Evolutionary conservation across 2,797 vertebrate species (phyloP).

Genomic region (Manis pentadactyla): DNA sequence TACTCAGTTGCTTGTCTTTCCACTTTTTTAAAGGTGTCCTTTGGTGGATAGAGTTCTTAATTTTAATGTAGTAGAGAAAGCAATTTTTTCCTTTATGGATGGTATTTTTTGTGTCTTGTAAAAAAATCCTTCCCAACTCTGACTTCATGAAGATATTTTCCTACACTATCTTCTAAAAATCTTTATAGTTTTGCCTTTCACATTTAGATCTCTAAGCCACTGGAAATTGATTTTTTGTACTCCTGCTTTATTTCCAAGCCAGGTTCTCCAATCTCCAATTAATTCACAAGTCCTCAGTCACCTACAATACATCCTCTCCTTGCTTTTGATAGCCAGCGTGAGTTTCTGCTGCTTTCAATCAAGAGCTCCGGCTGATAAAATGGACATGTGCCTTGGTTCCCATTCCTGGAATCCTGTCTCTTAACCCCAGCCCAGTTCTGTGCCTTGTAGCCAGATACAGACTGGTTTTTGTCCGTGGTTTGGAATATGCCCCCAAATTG

Average conservation of each 20-base stretch:
- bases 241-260: neutral
- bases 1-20: neutral
- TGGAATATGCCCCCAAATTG: constrained; percentile 54
- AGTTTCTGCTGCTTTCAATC: constrained; percentile 63
- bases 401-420: constrained; percentile 20
- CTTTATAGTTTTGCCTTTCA: constrained; percentile 26
- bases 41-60: neutral
- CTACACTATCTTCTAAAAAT: neutral
- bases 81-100: neutral
- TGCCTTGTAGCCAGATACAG: neutral
- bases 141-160: constrained; percentile 48
- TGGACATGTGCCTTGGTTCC: constrained; percentile 56
- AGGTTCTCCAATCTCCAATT: constrained; percentile 7
- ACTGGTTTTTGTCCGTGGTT: constrained; percentile 41
- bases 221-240: neutral
- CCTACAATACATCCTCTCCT: constrained; percentile 33
- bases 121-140: constrained; percentile 15
- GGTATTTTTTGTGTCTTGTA: neutral
- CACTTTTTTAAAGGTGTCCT: neutral
- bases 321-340: neutral
- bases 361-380: constrained; percentile 48
- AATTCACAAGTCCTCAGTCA: constrained; percentile 35
- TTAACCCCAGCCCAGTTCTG: neutral
- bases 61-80: neutral
- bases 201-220: constrained; percentile 24